Percentiles rank a stretch among this genome's conserved stretches.
Conservation (phyloP, 2,888 invertebrate species). For the Galerucella nymphaeae region DNA sequence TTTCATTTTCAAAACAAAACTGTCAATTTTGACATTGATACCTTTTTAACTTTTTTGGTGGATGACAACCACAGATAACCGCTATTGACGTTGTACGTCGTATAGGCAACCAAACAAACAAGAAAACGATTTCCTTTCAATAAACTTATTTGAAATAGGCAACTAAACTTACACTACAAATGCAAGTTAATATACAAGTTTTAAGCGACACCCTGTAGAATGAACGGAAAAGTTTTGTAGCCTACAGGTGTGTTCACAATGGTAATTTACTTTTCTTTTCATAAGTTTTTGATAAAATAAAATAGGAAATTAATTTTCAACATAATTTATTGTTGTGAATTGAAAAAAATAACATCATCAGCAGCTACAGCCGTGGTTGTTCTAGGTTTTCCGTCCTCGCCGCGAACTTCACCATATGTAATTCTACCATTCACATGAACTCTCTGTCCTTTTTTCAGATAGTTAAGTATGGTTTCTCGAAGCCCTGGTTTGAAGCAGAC, state of each 20-base stretch:
- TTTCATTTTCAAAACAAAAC: constrained; percentile 17
- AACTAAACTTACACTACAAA: no score
- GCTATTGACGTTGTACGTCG: no score
- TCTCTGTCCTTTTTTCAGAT: constrained; percentile 87
- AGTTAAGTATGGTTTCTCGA: constrained; percentile 81
- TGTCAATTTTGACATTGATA: constrained; percentile 5
- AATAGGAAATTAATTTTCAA: background rate
- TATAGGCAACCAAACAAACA: no score
- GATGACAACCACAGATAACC: no score
- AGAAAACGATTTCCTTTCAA: no score
- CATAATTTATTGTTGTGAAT: constrained; percentile 52
- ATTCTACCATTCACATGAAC: constrained; percentile 85
- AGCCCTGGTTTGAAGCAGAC: constrained; percentile 88
- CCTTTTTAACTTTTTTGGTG: no score
- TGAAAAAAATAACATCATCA: constrained; percentile 88
- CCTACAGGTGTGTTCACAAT: no score
- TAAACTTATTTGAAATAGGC: no score
- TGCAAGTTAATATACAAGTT: no score
- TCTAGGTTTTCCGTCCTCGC: constrained; percentile 78
- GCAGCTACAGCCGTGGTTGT: constrained; percentile 85
- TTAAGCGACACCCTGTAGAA: no score
- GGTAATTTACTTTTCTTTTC: no score
- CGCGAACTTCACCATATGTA: constrained; percentile 86
- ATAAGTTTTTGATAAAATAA: background rate
- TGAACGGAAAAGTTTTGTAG: no score